Evolutionary conservation across 2,888 invertebrate species (phyloP).

Genomic region (Chloroclysta siterata): DNA sequence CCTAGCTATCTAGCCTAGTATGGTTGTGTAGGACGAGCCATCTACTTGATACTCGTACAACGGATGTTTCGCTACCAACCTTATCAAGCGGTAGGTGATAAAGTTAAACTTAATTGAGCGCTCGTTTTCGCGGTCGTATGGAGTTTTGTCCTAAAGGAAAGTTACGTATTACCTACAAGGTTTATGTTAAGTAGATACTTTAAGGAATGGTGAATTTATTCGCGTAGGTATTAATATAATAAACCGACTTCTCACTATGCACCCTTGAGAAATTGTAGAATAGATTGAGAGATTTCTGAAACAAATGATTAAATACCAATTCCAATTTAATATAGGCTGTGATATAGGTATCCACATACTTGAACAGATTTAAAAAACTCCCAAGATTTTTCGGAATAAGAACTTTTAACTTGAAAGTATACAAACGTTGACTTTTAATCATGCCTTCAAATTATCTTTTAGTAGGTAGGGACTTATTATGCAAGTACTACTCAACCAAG

Average conservation of each 20-base stretch:
- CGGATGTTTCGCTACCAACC: background rate
- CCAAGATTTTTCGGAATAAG: too few relatives aligned
- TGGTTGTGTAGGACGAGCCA: background rate
- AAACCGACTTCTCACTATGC: background rate
- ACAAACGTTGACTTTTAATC: too few relatives aligned
- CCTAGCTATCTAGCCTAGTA: background rate
- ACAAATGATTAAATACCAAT: too few relatives aligned
- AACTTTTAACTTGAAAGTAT: too few relatives aligned
- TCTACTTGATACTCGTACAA: background rate
- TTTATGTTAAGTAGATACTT: too few relatives aligned
- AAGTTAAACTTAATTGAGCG: background rate
- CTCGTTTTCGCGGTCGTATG: background rate
- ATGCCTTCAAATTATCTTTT: too few relatives aligned
- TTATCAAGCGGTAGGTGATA: constrained; percentile 6
- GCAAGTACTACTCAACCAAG: background rate
- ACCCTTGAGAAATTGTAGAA: background rate
- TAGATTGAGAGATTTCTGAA: too few relatives aligned
- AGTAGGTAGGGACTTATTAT: background rate
- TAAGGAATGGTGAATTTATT: background rate
- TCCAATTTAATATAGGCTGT: too few relatives aligned
- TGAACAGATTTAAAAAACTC: too few relatives aligned
- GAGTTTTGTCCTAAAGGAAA: background rate
- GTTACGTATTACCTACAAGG: background rate
- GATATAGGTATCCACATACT: too few relatives aligned
- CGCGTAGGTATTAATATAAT: background rate